Percentiles rank a stretch among this genome's conserved stretches.
phyloP scores from a whole-genome alignment of 1,140 invertebrate genomes.

The Solen grandis region DNA sequence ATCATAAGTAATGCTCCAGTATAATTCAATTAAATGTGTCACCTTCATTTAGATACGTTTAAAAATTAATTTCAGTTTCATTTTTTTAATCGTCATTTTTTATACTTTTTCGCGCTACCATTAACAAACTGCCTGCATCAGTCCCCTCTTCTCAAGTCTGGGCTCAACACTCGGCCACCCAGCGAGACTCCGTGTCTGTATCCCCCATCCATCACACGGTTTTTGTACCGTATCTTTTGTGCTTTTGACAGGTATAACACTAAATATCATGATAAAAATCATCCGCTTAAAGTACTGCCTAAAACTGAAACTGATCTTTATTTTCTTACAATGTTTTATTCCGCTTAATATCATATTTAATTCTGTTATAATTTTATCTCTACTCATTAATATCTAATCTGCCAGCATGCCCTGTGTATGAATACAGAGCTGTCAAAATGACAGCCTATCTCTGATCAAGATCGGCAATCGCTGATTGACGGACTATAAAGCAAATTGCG shows the following conservation, averaged over 20 bases:
- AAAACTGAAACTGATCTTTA: conserved; percentile 40
- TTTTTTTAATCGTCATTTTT: too few species aligned
- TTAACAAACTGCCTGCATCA: too few species aligned
- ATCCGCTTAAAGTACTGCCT: conserved; percentile 9
- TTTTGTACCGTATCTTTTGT: background rate
- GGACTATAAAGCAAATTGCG: background rate
- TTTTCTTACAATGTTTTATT: background rate
- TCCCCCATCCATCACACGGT: background rate
- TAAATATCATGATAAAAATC: conserved; percentile 31
- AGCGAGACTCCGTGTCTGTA: background rate
- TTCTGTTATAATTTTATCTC: conserved; percentile 23
- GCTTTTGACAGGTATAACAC: background rate
- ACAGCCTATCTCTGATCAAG: background rate
- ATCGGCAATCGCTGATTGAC: conserved; percentile 8
- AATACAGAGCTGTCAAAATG: conserved; percentile 16
- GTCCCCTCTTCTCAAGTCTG: too few species aligned
- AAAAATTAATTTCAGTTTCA: too few species aligned
- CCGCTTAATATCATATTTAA: conserved; percentile 48
- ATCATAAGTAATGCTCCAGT: too few species aligned
- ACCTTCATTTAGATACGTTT: too few species aligned
- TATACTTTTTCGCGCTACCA: too few species aligned
- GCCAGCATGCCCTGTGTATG: background rate
- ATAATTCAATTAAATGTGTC: too few species aligned
- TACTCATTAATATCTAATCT: conserved; percentile 24
- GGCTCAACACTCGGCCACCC: background rate